Conservation (phyloP, 2,797 vertebrate genomes). For the Thalassophryne amazonica region DNA sequence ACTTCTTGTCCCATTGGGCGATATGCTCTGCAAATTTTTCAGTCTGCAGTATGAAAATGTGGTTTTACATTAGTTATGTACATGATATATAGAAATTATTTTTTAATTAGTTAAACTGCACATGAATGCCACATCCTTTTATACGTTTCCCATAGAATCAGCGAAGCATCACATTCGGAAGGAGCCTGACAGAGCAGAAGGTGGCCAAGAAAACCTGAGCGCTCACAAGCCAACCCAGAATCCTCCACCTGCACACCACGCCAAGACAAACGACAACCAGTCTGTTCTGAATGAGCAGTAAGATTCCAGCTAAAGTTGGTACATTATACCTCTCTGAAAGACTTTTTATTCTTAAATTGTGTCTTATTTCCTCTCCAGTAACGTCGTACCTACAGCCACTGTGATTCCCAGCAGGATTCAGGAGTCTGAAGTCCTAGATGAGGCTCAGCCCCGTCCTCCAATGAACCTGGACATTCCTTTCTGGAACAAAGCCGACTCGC, state of each 20-base stretch:
- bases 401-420: constrained; percentile 62
- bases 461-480: constrained; percentile 65
- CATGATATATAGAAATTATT: no score
- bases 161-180: no score
- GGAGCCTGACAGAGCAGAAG: not conserved
- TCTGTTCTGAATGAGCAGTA: constrained; percentile 38
- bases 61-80: no score
- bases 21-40: no score
- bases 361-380: constrained; percentile 8
- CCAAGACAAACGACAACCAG: constrained; percentile 8
- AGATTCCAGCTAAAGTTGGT: no score
- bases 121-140: no score
- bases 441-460: constrained; percentile 51
- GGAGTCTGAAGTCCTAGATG: constrained; percentile 36
- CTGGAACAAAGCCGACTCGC: constrained; percentile 54
- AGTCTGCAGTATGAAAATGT: no score
- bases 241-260: constrained; percentile 29
- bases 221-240: constrained; percentile 3
- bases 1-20: no score
- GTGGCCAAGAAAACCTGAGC: constrained; percentile 1
- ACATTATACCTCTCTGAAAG: no score
- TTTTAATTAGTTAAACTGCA: no score
- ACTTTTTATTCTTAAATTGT: not conserved
- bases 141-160: no score
- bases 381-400: constrained; percentile 40